Base-by-base conservation (phyloP, 2,888 invertebrate species). In the Sclerodermus sp. region DNA sequence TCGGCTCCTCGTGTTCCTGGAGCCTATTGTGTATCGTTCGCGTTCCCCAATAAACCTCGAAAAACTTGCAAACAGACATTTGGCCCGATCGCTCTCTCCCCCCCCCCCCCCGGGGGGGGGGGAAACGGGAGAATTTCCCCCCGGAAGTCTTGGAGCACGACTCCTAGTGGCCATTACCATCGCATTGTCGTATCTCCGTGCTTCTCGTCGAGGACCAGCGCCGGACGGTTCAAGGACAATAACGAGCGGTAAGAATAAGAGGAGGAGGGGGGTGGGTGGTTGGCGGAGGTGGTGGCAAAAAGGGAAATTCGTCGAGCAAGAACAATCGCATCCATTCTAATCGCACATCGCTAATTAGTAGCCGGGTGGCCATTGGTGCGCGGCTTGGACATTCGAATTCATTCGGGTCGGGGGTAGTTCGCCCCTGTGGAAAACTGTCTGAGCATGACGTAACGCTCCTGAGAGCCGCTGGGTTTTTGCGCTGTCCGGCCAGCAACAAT, bases 401-500 rank as follows among this genome's bases (percentile, higher is more conserved):
- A 71, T 73, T 73, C 67, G 63, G 68, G 67, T 63, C 55, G 55
- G 53, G 51, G 48, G 51, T 49, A 45, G 47, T 47, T 53, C 51
- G 31, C 53, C 59, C 57, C 56, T 49, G 60, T 64, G 69, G 71
- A 70, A 73, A 76, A 75, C 74, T 74, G 70, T 75, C 73, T 73
- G 74, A 74, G 73, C 76, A 76, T 75, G 75, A 75, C 76, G 74
- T 74, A 75, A 76, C 75, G 72, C 72, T 74, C 73, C 64, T 69
- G 70, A 70, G 71, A 73, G 68, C 60, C 53, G 50, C 59, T 54
- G 34, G 66, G 55, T 76, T 76, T 76, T 76, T 76, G 76, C 67
- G 63, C 63, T 73, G 72, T 71, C 70, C 69, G 66, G 70, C 71
- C 68, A 69, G 74, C 68, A 74, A 74, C 74, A 75, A 75, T 74